phyloP scores from a whole-genome alignment of 2,888 invertebrate species.

The Trilocha varians region DNA sequence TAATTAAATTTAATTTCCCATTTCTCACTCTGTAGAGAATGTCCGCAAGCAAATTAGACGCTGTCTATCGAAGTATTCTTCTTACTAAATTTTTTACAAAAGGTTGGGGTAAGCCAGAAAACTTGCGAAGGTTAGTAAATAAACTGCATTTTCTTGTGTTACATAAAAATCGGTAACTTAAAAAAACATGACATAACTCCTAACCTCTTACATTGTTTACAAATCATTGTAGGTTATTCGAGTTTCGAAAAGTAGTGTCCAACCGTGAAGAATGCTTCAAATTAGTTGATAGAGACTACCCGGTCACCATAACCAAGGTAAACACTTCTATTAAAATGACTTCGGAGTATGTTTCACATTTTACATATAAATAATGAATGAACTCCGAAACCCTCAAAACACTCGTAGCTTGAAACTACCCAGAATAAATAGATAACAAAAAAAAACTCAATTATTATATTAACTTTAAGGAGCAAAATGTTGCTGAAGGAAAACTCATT shows the following conservation, averaged over 20 bases:
- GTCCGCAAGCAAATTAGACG: slow-evolving; percentile 79
- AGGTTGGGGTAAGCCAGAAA: slow-evolving; percentile 97
- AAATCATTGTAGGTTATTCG: slow-evolving; percentile 82
- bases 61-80: slow-evolving; percentile 88
- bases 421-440: slow-evolving; percentile 1
- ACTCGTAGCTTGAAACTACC: too few species aligned
- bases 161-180: slow-evolving; percentile 10
- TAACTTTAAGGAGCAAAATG: slow-evolving; percentile 77
- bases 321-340: too few species aligned
- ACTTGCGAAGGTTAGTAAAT: slow-evolving; percentile 81
- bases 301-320: slow-evolving; percentile 90
- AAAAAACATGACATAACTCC: slow-evolving; percentile 2
- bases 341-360: too few species aligned
- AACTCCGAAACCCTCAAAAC: too few species aligned
- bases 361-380: too few species aligned
- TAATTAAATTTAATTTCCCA: slow-evolving; percentile 3
- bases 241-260: slow-evolving; percentile 90
- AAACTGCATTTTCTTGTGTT: slow-evolving; percentile 21
- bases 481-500: slow-evolving; percentile 80
- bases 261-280: slow-evolving; percentile 86
- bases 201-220: slow-evolving; percentile 1
- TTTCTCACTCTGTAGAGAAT: slow-evolving; percentile 42
- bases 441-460: slow-evolving; percentile 2
- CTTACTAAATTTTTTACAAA: slow-evolving; percentile 94
- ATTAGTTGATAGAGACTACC: slow-evolving; percentile 86